Evolutionary conservation across 2,113 vertebrate species (phyloP).

Genomic region (Eclectus roratus): DNA sequence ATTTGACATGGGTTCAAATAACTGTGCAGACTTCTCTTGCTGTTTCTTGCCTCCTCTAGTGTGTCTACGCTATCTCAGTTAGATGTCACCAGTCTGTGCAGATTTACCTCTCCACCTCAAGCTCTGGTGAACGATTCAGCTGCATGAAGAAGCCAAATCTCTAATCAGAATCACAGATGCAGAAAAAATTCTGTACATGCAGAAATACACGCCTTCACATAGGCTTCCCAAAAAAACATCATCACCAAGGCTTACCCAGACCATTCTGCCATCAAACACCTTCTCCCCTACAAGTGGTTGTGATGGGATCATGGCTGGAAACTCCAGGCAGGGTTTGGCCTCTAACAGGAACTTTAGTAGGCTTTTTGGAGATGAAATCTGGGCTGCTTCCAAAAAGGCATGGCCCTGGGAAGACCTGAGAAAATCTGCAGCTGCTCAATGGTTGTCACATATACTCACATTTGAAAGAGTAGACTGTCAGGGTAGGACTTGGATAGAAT

Average conservation of each 20-base stretch:
- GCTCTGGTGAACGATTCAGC: background rate
- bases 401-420: background rate
- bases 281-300: background rate
- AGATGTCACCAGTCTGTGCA: background rate
- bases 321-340: background rate
- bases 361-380: background rate
- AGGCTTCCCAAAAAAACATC: background rate
- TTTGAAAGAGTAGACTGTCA: background rate
- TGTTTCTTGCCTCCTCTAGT: background rate
- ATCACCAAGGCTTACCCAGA: background rate
- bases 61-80: background rate
- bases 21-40: background rate
- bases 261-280: background rate
- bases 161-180: background rate
- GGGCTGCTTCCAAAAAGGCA: background rate
- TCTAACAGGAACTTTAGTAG: accelerated
- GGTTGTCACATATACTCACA: background rate
- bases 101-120: background rate
- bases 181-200: background rate
- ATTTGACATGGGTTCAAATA: background rate
- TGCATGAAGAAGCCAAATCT: background rate
- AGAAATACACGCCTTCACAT: background rate
- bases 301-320: background rate
- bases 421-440: background rate
- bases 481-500: background rate